Evolutionary conservation across 2,113 vertebrate genomes (phyloP), one percentile per base, ranked within the genome.

Genomic region (Mesitornis unicolor): DNA sequence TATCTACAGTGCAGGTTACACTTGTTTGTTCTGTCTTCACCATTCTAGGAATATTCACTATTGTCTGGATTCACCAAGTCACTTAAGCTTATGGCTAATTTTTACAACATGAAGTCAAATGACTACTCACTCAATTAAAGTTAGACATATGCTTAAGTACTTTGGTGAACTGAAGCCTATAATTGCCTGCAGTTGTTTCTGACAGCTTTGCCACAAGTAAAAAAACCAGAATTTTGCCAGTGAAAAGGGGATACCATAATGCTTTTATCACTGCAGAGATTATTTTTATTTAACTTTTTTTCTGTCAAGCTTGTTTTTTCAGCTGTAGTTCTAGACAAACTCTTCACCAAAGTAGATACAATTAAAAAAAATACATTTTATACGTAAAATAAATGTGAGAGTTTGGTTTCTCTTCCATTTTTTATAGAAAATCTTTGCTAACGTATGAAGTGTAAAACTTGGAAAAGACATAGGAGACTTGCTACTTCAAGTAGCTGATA

Each of bases 171-270:
- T 65, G 78, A 91, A 94, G 89, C 16, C 29, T 36, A 3, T 96
- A 97, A 96, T 95, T 96, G 94, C 67, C 78, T 80, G 70, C 57
- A 96, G 78, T 93, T 87, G 77, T 93, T 94, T 95, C 87, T 95
- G 81, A 74, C 78, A 95, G 93, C 85, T 96, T 94, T 83, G 47
- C 48, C 89, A 48, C 70, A 83, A 92, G 90, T 75, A 87, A 81
- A 95, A 84, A 83, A 71, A 7, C 16, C 16, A 70, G 12, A 45
- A 40, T 80, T 94, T 87, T 95, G 43, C 81, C 75, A 91, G 54
- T 38, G 50, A 87, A 84, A 97, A 91, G 40, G 36, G 40, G 61
- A 65, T 89, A 85, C 17, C 48, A 33, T 65, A 92, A 92, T 45
- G 61, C 43, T 79, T 84, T 68, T 78, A 94, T 95, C 89, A 77